Conservation (phyloP, 2,797 vertebrate species). For the Zenarchopterus dispar region DNA sequence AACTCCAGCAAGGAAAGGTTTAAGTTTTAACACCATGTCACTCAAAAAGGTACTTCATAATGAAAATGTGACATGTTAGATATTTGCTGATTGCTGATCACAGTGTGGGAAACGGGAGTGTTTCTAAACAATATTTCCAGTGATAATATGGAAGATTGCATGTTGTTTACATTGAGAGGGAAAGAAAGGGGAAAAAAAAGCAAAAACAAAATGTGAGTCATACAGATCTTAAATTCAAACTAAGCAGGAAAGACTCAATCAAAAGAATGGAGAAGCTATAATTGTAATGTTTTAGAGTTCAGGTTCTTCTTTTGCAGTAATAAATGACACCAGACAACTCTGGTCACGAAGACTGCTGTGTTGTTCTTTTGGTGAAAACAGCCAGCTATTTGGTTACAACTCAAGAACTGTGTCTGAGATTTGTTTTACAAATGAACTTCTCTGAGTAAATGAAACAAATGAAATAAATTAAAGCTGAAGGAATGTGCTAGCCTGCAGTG, state of each 20-base stretch:
- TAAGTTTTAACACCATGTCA: background rate
- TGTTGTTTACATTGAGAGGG: background rate
- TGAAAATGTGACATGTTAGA: constrained; percentile 7
- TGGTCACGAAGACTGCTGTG: constrained; percentile 1
- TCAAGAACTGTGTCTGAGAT: constrained; percentile 1
- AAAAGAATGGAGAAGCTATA: background rate
- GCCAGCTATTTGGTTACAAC: constrained; percentile 4
- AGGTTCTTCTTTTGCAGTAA: background rate
- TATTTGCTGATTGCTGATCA: constrained; percentile 1
- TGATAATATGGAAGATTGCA: background rate
- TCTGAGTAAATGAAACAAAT: constrained; percentile 12
- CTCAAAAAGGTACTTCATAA: background rate
- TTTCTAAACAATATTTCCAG: constrained; percentile 1
- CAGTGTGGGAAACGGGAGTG: constrained; percentile 6
- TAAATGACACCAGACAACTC: too few relatives aligned
- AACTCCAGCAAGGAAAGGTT: background rate
- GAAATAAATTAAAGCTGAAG: constrained; percentile 36
- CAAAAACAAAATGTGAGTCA: background rate
- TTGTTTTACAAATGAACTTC: constrained; percentile 10
- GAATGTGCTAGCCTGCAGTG: constrained; percentile 14
- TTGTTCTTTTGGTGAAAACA: background rate
- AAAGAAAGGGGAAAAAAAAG: too few relatives aligned
- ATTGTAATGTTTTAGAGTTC: background rate
- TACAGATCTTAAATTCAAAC: background rate
- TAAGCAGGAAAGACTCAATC: background rate